Conservation (phyloP, 2,797 vertebrate genomes). For the Semaprochilodus insignis region DNA sequence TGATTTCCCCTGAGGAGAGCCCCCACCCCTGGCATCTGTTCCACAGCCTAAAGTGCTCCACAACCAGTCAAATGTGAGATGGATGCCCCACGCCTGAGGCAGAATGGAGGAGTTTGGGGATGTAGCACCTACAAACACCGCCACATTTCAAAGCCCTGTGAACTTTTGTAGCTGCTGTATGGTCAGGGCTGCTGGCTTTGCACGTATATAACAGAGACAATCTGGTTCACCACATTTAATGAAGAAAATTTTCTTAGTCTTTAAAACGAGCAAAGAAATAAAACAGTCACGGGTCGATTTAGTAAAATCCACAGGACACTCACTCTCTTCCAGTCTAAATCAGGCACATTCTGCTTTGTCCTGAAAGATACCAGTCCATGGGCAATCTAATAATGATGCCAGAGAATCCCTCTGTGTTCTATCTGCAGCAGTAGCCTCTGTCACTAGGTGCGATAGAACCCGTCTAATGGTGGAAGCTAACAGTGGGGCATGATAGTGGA, state of each 20-base stretch:
- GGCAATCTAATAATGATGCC: slow-evolving; percentile 34
- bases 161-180: slow-evolving; percentile 20
- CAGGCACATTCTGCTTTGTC: slow-evolving; percentile 11
- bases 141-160: slow-evolving; percentile 40
- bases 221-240: not conserved
- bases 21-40: slow-evolving; percentile 71
- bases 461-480: slow-evolving; percentile 47
- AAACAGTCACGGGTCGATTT: not conserved
- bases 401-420: slow-evolving; percentile 19
- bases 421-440: slow-evolving; percentile 43
- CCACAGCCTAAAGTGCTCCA: slow-evolving; percentile 61
- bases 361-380: slow-evolving; percentile 15
- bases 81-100: slow-evolving; percentile 53
- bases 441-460: slow-evolving; percentile 41
- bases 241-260: not conserved
- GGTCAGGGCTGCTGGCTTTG: not conserved
- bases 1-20: slow-evolving; percentile 76
- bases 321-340: not conserved
- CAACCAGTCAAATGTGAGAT: slow-evolving; percentile 60
- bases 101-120: slow-evolving; percentile 32
- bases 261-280: not conserved
- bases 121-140: slow-evolving; percentile 26
- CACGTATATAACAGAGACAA: not conserved
- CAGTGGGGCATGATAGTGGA: slow-evolving; percentile 43
- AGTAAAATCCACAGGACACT: not conserved